Evolutionary conservation across 2,888 invertebrate species (phyloP).

Genomic region (Patella depressa): DNA sequence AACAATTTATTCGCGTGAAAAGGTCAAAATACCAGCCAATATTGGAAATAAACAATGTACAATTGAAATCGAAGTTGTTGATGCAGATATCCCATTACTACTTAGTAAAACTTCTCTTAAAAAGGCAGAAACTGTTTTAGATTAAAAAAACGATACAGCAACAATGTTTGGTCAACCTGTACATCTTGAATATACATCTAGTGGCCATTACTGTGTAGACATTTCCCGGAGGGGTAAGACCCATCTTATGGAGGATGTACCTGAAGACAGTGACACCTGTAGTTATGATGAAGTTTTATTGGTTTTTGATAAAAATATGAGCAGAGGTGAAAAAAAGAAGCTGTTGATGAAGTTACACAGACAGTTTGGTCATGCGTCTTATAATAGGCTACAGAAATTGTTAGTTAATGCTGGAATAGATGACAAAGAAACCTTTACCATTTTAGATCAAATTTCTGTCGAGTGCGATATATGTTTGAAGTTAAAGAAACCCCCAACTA

Average conservation of each 20-base stretch:
- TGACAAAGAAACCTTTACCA: background rate
- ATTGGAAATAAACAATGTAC: constrained; percentile 19
- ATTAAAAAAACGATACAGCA: constrained; percentile 24
- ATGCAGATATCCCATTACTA: constrained; percentile 25
- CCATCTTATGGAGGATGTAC: too few species aligned
- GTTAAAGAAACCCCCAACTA: constrained; percentile 2
- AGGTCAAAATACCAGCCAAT: background rate
- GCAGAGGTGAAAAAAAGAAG: background rate
- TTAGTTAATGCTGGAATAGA: background rate
- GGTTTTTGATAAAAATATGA: background rate
- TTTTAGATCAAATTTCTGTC: background rate
- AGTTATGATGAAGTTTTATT: background rate
- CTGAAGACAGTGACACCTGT: background rate
- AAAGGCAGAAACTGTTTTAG: constrained; percentile 23
- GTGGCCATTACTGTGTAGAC: constrained; percentile 32
- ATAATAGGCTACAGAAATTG: background rate
- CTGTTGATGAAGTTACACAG: background rate
- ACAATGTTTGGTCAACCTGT: constrained; percentile 28
- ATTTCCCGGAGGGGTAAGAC: background rate
- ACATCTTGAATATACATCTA: constrained; percentile 25
- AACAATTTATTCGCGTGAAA: background rate
- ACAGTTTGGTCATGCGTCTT: constrained; percentile 19
- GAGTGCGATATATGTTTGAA: background rate
- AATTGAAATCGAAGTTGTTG: constrained; percentile 25
- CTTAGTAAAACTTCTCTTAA: constrained; percentile 26